phyloP scores from a whole-genome alignment of 1,140 invertebrate genomes.

The Sarcophaga peregrina region DNA sequence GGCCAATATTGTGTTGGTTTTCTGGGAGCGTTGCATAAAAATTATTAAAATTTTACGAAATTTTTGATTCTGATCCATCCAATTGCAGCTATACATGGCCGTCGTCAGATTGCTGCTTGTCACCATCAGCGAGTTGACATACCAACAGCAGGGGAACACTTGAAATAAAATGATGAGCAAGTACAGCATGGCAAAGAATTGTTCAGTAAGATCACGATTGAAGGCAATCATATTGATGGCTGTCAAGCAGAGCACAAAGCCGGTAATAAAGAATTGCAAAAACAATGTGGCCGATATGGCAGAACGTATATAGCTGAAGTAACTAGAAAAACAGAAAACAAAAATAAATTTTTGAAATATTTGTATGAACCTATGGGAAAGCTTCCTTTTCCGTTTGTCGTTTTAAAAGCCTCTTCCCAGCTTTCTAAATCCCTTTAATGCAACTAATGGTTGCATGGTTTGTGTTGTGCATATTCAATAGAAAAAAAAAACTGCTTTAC shows the following conservation, averaged over 20 bases:
- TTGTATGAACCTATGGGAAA: background rate
- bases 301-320: constrained; percentile 39
- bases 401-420: too few species aligned
- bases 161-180: constrained; percentile 34
- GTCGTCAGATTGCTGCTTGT: constrained; percentile 36
- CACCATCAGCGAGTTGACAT: constrained; percentile 41
- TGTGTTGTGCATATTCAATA: background rate
- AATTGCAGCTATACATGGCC: constrained; percentile 44
- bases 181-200: constrained; percentile 36
- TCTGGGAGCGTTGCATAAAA: constrained; percentile 47
- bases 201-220: constrained; percentile 29
- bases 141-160: constrained; percentile 44
- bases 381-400: too few species aligned
- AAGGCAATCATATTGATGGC: constrained; percentile 42
- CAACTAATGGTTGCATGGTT: background rate
- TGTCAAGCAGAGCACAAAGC: constrained; percentile 42
- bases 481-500: background rate
- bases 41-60: constrained; percentile 46
- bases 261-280: constrained; percentile 44
- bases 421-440: background rate
- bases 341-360: background rate
- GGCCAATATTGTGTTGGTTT: constrained; percentile 33
- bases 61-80: constrained; percentile 43
- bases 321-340: constrained; percentile 21
- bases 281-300: constrained; percentile 44